These are phyloP conservation scores for Zaprionus camerounensis DNA, from an alignment of 1,140 invertebrate genomes.

Conservation along the genomic window DNA sequence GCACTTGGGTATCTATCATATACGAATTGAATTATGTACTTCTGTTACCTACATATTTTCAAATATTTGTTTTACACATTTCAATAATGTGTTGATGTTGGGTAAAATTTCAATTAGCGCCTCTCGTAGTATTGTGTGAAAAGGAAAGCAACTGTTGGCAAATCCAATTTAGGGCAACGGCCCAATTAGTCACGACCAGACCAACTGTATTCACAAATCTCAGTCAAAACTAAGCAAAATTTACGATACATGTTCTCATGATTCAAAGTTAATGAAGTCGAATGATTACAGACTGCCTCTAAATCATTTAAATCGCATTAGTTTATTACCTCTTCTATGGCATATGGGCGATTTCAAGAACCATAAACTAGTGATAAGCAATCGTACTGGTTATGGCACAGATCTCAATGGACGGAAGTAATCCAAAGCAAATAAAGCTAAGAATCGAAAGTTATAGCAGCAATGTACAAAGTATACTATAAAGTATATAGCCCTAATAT, in stretches of 20 bases:
- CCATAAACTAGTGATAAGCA: constrained; percentile 46
- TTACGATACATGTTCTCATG: constrained; percentile 8
- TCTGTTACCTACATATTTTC: background rate
- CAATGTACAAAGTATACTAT: background rate
- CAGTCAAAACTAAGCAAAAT: constrained; percentile 10
- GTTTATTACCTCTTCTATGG: background rate
- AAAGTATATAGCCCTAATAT: constrained; percentile 23
- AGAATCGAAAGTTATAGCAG: constrained; percentile 29
- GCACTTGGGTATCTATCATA: background rate
- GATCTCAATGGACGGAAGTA: constrained; percentile 41
- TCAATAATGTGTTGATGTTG: background rate
- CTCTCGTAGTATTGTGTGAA: background rate
- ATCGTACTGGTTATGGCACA: constrained; percentile 24
- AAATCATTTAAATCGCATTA: constrained; percentile 35
- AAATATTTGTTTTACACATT: background rate
- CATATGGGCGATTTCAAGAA: constrained; percentile 15
- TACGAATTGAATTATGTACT: background rate
- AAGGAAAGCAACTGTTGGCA: constrained; percentile 2
- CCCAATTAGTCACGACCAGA: background rate
- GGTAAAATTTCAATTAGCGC: constrained; percentile 1
- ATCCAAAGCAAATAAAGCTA: constrained; percentile 26
- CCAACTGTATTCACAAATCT: constrained; percentile 15
- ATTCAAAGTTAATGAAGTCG: background rate
- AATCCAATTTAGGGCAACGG: background rate
- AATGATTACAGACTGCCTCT: constrained; percentile 4